phyloP scores from a whole-genome alignment of 64 coral and sea anemone species.

The Actinia tenebrosa region DNA sequence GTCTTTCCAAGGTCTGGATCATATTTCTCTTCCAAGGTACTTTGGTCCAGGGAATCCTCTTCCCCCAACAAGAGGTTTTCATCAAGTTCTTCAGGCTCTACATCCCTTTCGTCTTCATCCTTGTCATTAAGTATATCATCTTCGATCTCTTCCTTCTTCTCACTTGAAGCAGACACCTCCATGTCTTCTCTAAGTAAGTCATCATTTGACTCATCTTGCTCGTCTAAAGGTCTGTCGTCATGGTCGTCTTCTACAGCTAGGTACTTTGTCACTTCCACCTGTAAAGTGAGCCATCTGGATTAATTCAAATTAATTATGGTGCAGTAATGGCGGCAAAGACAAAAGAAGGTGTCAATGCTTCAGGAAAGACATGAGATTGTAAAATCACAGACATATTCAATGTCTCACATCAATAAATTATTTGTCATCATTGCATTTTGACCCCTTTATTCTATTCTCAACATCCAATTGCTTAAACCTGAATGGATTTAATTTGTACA shows the following conservation, averaged over 20 bases:
- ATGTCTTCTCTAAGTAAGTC: slow-evolving; percentile 15
- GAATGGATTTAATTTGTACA: background rate
- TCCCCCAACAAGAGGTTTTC: slow-evolving; percentile 41
- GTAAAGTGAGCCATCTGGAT: background rate
- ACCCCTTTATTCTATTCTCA: background rate
- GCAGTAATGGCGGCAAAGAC: background rate
- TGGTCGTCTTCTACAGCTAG: slow-evolving; percentile 36
- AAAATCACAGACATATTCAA: slow-evolving; percentile 7
- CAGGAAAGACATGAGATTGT: slow-evolving; percentile 18
- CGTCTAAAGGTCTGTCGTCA: slow-evolving; percentile 10
- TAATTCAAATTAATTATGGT: background rate
- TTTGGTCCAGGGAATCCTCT: background rate
- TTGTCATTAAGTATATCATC: slow-evolving; percentile 23
- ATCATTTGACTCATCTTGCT: slow-evolving; percentile 16
- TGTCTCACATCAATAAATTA: background rate
- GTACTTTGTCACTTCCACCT: slow-evolving; percentile 85
- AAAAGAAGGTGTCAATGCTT: background rate
- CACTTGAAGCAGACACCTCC: slow-evolving; percentile 10
- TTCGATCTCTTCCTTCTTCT: slow-evolving; percentile 40
- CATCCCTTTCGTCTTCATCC: slow-evolving; percentile 25
- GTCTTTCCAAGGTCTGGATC: background rate
- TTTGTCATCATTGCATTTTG: slow-evolving; percentile 7
- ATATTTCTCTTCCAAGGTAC: slow-evolving; percentile 20
- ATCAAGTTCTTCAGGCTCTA: slow-evolving; percentile 12
- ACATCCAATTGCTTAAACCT: background rate